Evolutionary conservation across 2,113 vertebrate species (phyloP), one percentile per base, ranked within the genome.

Genomic region (Noturus placidus): DNA sequence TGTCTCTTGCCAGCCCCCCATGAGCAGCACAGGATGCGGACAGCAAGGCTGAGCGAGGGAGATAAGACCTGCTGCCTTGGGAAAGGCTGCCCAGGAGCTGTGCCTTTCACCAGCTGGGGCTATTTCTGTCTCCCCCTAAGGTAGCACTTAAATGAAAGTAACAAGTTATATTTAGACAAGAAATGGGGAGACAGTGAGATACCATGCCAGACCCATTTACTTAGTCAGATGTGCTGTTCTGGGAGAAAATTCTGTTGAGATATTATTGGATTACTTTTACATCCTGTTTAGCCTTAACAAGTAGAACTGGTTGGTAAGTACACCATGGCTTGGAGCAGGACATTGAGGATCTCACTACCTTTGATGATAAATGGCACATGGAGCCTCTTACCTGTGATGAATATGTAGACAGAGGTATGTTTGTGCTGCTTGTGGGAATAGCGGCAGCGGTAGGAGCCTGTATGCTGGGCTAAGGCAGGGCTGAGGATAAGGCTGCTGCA

Each of bases 381-480:
- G 76, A 82, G 81, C 65, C 72, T 94, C 96, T 97, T 97, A 99
- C 98, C 98, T 92, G 95, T 95, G 94, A 99, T 94, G 96, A 96
- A 99, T 88, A 99, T 90, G 80, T 99, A 99, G 91, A 98, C 90
- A 0, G 95, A 92, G n/a, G 94, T 92, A 87, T 95, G 93, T 84
- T 89, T 94, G 30, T 22, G 89, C 84, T 93, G 93, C 90, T 93
- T 94, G 59, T 93, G 93, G 54, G 89, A 92, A 79, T 98, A 98
- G 87, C 92, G 95, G 93, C 98, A 99, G 92, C 93, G 94, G 86
- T 96, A 99, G 72, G 91, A 93, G 92, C 98, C 98, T 0, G 98
- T 99, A 94, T 99, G 96, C 86, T 90, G 92, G 69, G 96, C 92
- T 89, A 95, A 95, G 82, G 94, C 93, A 57, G 67, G 89, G 87